Evolutionary conservation across 2,113 vertebrate species (phyloP).

Genomic region (Strigops habroptila): DNA sequence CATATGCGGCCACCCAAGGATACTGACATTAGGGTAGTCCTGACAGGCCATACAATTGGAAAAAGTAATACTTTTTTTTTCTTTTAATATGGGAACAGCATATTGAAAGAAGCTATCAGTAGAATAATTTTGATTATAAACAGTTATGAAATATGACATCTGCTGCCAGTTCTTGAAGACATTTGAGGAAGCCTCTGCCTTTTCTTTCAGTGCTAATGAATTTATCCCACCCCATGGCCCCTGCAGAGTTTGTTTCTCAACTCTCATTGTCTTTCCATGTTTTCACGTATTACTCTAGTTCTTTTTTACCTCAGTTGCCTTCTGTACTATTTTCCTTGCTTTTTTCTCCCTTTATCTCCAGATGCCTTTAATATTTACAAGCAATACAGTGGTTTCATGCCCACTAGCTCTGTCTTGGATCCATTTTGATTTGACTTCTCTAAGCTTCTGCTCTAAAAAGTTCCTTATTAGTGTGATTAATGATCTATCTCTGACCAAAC

Average conservation of each 20-base stretch:
- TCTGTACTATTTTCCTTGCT: background rate
- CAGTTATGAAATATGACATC: background rate
- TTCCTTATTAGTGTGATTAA: background rate
- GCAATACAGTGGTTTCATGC: background rate
- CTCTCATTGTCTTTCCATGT: background rate
- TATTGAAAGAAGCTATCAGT: background rate
- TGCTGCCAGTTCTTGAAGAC: background rate
- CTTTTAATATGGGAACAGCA: background rate
- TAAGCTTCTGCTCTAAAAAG: background rate
- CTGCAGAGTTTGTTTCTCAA: constrained; percentile 23
- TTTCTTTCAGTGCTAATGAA: constrained; percentile 6
- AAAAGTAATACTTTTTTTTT: background rate
- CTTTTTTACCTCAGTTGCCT: constrained; percentile 13
- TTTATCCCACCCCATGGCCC: background rate
- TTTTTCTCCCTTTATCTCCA: background rate
- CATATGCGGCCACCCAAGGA: background rate
- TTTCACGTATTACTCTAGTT: background rate
- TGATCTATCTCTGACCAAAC: background rate
- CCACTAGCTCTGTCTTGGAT: background rate
- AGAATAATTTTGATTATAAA: background rate
- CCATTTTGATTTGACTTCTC: background rate
- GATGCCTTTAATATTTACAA: background rate
- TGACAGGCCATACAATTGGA: background rate
- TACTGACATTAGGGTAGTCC: background rate
- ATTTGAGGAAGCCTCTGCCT: background rate